phyloP scores from a whole-genome alignment of 2,888 invertebrate genomes.

The Acanthosepion esculentum region DNA sequence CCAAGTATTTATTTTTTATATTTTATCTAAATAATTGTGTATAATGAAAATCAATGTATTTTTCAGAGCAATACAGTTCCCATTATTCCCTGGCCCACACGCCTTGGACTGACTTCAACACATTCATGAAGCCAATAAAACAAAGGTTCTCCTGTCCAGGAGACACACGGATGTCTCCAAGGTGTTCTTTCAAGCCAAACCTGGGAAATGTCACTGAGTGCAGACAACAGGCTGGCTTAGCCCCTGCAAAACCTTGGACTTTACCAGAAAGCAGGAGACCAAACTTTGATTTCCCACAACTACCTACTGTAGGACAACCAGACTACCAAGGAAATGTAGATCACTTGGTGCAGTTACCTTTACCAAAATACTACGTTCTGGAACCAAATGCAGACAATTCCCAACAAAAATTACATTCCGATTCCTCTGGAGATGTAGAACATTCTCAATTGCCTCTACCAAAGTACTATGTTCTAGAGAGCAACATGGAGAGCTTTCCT shows the following conservation, averaged over 20 bases:
- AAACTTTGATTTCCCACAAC: not conserved
- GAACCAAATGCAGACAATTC: not conserved
- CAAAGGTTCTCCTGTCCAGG: not conserved
- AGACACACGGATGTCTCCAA: conserved; percentile 12
- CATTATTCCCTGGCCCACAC: not conserved
- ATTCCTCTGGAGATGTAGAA: not conserved
- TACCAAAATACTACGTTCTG: not conserved
- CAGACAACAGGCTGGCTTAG: not conserved
- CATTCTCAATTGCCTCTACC: not conserved
- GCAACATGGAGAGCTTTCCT: not conserved
- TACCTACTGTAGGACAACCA: not conserved
- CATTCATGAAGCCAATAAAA: conserved; percentile 2
- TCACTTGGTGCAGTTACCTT: not conserved
- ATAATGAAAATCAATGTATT: not conserved
- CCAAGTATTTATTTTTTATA: too few species aligned
- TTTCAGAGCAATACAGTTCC: conserved; percentile 33
- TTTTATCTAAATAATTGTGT: too few species aligned
- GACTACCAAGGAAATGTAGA: conserved; percentile 33
- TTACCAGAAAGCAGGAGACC: conserved; percentile 8
- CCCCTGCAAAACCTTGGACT: conserved; percentile 33
- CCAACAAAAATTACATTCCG: not conserved
- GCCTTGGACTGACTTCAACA: conserved; percentile 22
- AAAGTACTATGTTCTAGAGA: conserved; percentile 7
- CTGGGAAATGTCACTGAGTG: not conserved
- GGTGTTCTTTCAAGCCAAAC: not conserved